Conservation (phyloP, 2,888 invertebrate genomes). For the Drosophila bunnanda region DNA sequence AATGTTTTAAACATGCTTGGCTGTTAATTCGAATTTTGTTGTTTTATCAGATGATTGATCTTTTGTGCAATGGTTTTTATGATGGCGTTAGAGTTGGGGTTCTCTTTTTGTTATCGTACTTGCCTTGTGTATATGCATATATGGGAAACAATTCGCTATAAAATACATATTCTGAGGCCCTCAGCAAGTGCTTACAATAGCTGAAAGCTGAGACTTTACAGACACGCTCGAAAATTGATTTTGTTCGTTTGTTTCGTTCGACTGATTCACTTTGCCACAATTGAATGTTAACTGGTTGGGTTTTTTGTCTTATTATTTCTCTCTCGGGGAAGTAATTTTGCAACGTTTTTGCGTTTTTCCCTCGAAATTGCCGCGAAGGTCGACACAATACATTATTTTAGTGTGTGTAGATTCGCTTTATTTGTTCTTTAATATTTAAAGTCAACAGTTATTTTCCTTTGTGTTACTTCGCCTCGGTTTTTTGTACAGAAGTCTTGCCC, state of each 20-base stretch:
- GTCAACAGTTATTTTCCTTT: constrained; percentile 43
- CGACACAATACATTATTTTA: constrained; percentile 38
- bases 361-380: constrained; percentile 68
- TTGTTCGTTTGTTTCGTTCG: constrained; percentile 26
- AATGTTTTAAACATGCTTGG: constrained; percentile 38
- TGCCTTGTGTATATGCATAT: constrained; percentile 27
- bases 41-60: constrained; percentile 75
- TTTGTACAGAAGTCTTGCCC: constrained; percentile 24
- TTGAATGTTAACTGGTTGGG: constrained; percentile 23
- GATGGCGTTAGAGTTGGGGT: constrained; percentile 23
- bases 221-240: constrained; percentile 65
- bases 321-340: constrained; percentile 58
- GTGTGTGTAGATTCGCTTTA: constrained; percentile 33
- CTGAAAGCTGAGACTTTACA: constrained; percentile 39
- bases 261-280: constrained; percentile 53
- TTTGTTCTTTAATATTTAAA: constrained; percentile 60
- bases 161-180: constrained; percentile 20
- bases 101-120: constrained; percentile 3
- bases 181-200: constrained; percentile 22
- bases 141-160: constrained; percentile 27
- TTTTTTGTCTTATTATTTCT: constrained; percentile 6
- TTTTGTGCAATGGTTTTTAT: constrained; percentile 53
- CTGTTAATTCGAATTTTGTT: constrained; percentile 15
- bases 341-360: constrained; percentile 61
- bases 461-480: constrained; percentile 29